Base-by-base conservation (phyloP, 2,113 vertebrate species). In the Hemiscyllium ocellatum region DNA sequence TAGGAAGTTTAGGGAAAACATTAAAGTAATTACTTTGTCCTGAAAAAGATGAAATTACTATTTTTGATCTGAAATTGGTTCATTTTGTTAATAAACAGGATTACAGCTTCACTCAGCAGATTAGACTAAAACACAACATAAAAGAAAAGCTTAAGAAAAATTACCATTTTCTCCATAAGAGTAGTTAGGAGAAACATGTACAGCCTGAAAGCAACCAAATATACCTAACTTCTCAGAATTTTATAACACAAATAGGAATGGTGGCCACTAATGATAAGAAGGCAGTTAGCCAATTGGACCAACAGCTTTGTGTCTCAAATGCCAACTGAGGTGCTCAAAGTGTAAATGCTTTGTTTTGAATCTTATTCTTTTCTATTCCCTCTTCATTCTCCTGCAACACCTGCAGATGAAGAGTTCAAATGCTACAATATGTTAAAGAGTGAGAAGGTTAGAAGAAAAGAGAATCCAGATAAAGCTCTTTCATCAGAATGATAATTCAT, bases 21-120 rank as follows among this genome's bases (percentile, higher is more conserved):
- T 98, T 98, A 98, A 97, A 98, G 97, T 98, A 98, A 98, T 98
- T 98, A 98, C 98, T 98, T 97, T 98, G 97, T 98, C 98, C 85
- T 96, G 97, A 96, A 97, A 97, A 97, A 98, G 98, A 98, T 98
- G 98, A 98, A 98, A 99, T 99, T 98, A 98, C 98, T 98, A 98
- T 98, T 98, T 98, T 97, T 98, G 98, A 98, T 98, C 98, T 98
- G 98, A 97, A 98, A 98, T 98, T 98, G 98, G 98, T 98, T 98
- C 98, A 97, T 98, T 98, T 98, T 98, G 98, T 98, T 98, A 98
- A 98, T 98, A 98, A 95, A 95, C 98, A 98, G 98, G 98, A 99
- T 99, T 98, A 99, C 98, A 98, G 97, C 98, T 97, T 98, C 98
- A 98, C 98, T 98, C 97, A 98, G 98, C 98, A 98, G 98, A 99